These are phyloP conservation scores for Torymus aiolomorphi DNA, from an alignment of 2,888 invertebrate species.

Conservation along the genomic window DNA sequence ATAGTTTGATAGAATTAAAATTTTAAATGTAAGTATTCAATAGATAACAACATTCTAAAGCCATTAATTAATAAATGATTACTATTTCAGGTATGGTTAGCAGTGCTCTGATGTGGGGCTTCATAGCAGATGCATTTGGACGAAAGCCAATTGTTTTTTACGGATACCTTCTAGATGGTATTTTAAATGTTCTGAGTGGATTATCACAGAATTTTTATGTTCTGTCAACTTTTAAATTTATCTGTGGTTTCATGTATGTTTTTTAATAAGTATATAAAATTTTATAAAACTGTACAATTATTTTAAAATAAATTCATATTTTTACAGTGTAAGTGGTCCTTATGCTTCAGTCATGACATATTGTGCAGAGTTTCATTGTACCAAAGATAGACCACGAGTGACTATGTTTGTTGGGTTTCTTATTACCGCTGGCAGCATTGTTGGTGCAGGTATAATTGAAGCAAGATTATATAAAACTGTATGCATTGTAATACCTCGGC, in stretches of 20 bases:
- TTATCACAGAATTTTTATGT: conserved; percentile 82
- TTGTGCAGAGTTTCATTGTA: conserved; percentile 83
- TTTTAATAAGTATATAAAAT: background rate
- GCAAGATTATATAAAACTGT: no score
- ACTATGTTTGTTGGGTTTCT: conserved; percentile 83
- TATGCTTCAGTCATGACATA: conserved; percentile 85
- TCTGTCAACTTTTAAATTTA: conserved; percentile 82
- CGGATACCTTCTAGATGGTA: conserved; percentile 81
- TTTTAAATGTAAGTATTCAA: no score
- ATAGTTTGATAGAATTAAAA: no score
- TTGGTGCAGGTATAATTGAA: conserved; percentile 70
- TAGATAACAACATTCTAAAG: no score
- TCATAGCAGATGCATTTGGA: conserved; percentile 85
- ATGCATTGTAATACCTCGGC: background rate
- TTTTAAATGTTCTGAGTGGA: conserved; percentile 81
- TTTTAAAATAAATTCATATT: conserved; percentile 60
- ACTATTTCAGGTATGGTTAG: conserved; percentile 82
- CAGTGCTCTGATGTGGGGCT: conserved; percentile 87
- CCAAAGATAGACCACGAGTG: conserved; percentile 80
- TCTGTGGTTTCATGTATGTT: conserved; percentile 85
- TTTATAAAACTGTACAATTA: conserved; percentile 54
- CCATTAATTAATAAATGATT: background rate
- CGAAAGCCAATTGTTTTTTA: conserved; percentile 81
- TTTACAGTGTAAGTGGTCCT: conserved; percentile 82
- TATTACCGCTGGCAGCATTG: conserved; percentile 81